These are phyloP conservation scores for Tetrax tetrax DNA, from an alignment of 2,113 vertebrate species.

Conservation along the genomic window DNA sequence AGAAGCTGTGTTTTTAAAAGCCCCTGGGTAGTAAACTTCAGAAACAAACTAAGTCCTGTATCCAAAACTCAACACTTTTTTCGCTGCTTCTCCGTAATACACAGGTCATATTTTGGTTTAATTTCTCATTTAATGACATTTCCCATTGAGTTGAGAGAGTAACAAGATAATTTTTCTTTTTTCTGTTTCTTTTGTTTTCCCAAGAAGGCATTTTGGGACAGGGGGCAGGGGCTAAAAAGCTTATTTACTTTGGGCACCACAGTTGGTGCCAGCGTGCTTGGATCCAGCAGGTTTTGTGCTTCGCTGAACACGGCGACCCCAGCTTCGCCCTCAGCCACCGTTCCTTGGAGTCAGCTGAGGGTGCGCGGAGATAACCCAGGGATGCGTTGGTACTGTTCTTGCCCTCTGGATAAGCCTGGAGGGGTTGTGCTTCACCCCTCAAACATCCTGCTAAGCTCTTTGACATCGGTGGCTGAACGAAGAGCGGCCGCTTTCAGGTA, in stretches of 20 bases:
- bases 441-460: background rate
- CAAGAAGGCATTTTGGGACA: slow-evolving; percentile 9
- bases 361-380: background rate
- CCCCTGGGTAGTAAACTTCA: slow-evolving; percentile 34
- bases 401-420: background rate
- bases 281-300: background rate
- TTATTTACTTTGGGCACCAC: slow-evolving; percentile 35
- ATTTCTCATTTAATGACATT: background rate
- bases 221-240: background rate
- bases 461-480: background rate
- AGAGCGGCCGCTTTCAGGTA: background rate
- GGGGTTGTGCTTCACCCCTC: background rate
- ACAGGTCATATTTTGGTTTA: slow-evolving; percentile 22
- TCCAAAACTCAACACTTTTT: slow-evolving; percentile 6
- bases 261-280: background rate
- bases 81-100: background rate
- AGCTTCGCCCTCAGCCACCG: background rate
- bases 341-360: background rate
- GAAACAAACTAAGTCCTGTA: slow-evolving; percentile 14
- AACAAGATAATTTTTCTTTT: background rate
- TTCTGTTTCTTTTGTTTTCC: too few relatives aligned
- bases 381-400: background rate
- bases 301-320: background rate
- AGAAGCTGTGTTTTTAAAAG: slow-evolving; percentile 50
- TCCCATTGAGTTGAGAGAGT: background rate